Evolutionary conservation across 1,140 invertebrate species (phyloP).

Genomic region (Lepidurus arcticus): DNA sequence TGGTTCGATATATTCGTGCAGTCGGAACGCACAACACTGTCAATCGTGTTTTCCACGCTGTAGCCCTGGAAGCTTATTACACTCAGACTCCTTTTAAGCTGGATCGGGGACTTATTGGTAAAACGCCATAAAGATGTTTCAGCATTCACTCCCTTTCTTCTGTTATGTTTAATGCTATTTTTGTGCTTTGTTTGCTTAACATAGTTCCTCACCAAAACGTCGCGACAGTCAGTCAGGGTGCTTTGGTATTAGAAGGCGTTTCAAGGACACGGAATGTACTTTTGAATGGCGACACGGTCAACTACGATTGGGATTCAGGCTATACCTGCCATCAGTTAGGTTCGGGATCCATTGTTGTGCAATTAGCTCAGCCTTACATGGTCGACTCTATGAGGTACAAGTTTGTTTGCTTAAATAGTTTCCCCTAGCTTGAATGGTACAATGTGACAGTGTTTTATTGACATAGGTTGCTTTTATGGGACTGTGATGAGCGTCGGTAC

Average conservation of each 20-base stretch:
- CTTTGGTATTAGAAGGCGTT: constrained; percentile 89
- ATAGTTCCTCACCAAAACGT: constrained; percentile 83
- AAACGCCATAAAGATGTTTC: constrained; percentile 32
- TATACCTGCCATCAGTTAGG: constrained; percentile 98
- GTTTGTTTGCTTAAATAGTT: constrained; percentile 19
- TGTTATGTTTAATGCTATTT: constrained; percentile 10
- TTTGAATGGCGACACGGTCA: constrained; percentile 86
- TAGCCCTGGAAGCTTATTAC: constrained; percentile 83
- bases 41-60: constrained; percentile 91
- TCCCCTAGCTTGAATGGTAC: not conserved
- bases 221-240: constrained; percentile 78
- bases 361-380: constrained; percentile 93
- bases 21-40: constrained; percentile 94
- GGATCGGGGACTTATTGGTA: constrained; percentile 58
- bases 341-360: constrained; percentile 87
- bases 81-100: constrained; percentile 68
- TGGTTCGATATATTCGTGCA: constrained; percentile 79
- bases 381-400: constrained; percentile 76
- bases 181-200: constrained; percentile 44
- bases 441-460: constrained; percentile 23
- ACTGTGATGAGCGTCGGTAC: constrained; percentile 94
- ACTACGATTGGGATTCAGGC: constrained; percentile 97
- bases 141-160: not conserved
- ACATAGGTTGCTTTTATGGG: constrained; percentile 82
- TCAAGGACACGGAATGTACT: constrained; percentile 88